A percentile compares a stretch with the other conserved stretches of the same genome.
Conservation (phyloP, 2,113 vertebrate species). For the Sebastes fasciatus region DNA sequence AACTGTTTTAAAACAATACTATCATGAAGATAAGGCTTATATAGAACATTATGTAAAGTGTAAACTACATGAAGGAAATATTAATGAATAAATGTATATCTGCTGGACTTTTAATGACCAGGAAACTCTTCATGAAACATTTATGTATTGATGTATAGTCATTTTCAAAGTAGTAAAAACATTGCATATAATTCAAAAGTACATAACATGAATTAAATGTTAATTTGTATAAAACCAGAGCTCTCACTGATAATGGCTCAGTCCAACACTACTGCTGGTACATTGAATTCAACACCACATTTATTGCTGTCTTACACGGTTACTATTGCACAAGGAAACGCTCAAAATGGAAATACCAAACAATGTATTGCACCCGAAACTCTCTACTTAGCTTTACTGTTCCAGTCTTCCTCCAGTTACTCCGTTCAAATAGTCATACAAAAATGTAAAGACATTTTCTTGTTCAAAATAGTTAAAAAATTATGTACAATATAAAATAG, state of each 20-base stretch:
- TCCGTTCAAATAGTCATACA: slow-evolving; percentile 46
- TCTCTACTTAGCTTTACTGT: neutral
- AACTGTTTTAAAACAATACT: neutral
- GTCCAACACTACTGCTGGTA: slow-evolving; percentile 1
- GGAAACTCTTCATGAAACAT: slow-evolving; percentile 67
- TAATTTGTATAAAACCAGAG: slow-evolving; percentile 21
- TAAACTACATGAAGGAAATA: slow-evolving; percentile 61
- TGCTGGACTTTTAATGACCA: slow-evolving; percentile 57
- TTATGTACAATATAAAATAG: slow-evolving; percentile 57
- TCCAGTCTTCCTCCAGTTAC: slow-evolving; percentile 5
- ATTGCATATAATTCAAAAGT: slow-evolving; percentile 57
- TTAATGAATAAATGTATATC: slow-evolving; percentile 62
- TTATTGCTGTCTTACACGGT: slow-evolving; percentile 67
- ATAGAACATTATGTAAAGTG: slow-evolving; percentile 18
- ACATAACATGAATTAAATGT: slow-evolving; percentile 44
- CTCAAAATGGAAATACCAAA: neutral
- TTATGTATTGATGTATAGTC: slow-evolving; percentile 62
- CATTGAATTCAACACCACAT: slow-evolving; percentile 30
- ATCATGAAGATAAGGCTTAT: slow-evolving; percentile 5
- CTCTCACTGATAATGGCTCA: neutral
- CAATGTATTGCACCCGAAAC: slow-evolving; percentile 32
- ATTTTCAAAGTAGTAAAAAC: slow-evolving; percentile 59
- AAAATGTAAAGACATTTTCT: slow-evolving; percentile 38
- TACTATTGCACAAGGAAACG: slow-evolving; percentile 56
- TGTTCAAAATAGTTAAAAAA: slow-evolving; percentile 44